Evolutionary conservation across 2,113 vertebrate genomes (phyloP), one percentile per base, ranked within the genome.

Genomic region (Crotalus horridus): DNA sequence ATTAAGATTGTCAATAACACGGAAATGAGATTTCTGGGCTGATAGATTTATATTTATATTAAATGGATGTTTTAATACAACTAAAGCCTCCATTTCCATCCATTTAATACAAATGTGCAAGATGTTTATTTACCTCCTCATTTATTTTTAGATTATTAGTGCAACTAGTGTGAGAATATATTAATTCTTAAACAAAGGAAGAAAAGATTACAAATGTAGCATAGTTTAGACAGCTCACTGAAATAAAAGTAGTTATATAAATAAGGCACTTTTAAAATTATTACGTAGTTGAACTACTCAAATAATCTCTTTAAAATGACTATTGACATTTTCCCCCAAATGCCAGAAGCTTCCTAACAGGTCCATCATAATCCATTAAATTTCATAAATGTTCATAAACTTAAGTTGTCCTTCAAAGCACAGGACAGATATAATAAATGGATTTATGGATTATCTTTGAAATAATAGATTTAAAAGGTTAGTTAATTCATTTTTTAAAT

Each of bases 321-420:
- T 88, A 56, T 46, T 89, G 93, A 93, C 90, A 85, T 93, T 91
- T 93, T 24, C 86, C 54, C 51, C 3, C 55, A 91, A 93, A 89
- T 89, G 93, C 54, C 90, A 88, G 64, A 91, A 59, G 86, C 53
- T 89, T 91, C 85, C 90, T 88, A 85, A 23, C n/a, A 81, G 61
- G 90, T 55, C 46, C 26, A 55, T 6, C 59, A 29, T 90, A 91
- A 91, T 91, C 64, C 48, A 51, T 61, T 93, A 86, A 58, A 74
- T 64, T 58, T 91, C 29, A 88, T 91, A 87, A 87, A 90, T 43
- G 51, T 74, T 58, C 56, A 64, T 61, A 61, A 21, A 29, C 39
- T 91, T 74, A 88, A 53, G 20, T 54, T 93, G 87, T n/a, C n/a
- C 87, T 91, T 88, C 29, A 59, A 59, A 58, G 46, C 24, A 51